phyloP scores from a whole-genome alignment of 2,797 vertebrate genomes.

The Thaleichthys pacificus region DNA sequence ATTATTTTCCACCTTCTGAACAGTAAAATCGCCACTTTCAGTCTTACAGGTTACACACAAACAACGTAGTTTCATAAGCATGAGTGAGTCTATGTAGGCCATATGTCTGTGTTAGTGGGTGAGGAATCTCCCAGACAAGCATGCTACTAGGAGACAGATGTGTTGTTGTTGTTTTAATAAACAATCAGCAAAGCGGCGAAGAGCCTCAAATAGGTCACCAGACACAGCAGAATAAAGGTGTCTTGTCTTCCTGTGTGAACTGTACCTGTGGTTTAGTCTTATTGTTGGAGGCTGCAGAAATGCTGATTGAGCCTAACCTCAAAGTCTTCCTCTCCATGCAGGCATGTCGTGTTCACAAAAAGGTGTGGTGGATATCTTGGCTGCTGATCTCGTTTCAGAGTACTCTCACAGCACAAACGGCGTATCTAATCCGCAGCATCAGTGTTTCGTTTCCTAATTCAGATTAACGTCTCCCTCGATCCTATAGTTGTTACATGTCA shows the following conservation, averaged over 20 bases:
- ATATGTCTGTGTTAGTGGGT: background rate
- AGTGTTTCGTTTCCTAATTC: slow-evolving; percentile 37
- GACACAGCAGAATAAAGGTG: slow-evolving; percentile 54
- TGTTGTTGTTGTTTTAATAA: slow-evolving; percentile 10
- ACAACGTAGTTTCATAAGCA: too few relatives aligned
- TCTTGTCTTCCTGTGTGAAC: slow-evolving; percentile 68
- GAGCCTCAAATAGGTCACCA: slow-evolving; percentile 73
- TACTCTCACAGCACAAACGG: slow-evolving; percentile 62
- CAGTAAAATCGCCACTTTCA: background rate
- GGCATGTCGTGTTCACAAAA: slow-evolving; percentile 61
- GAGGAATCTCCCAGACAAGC: background rate
- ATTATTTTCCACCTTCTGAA: too few relatives aligned
- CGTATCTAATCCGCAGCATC: slow-evolving; percentile 56
- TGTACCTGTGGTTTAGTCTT: slow-evolving; percentile 65
- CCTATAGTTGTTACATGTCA: too few relatives aligned
- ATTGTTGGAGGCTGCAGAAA: slow-evolving; percentile 66
- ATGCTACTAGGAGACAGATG: background rate
- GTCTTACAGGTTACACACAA: background rate
- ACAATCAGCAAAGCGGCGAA: slow-evolving; percentile 39
- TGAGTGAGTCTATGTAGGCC: background rate
- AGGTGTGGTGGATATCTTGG: slow-evolving; percentile 55
- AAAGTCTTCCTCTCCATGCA: slow-evolving; percentile 69
- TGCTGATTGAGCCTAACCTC: slow-evolving; percentile 71
- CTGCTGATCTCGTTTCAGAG: slow-evolving; percentile 63
- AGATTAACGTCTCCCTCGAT: background rate